Conservation (phyloP, 2,888 invertebrate species). For the Andrena fulva region DNA sequence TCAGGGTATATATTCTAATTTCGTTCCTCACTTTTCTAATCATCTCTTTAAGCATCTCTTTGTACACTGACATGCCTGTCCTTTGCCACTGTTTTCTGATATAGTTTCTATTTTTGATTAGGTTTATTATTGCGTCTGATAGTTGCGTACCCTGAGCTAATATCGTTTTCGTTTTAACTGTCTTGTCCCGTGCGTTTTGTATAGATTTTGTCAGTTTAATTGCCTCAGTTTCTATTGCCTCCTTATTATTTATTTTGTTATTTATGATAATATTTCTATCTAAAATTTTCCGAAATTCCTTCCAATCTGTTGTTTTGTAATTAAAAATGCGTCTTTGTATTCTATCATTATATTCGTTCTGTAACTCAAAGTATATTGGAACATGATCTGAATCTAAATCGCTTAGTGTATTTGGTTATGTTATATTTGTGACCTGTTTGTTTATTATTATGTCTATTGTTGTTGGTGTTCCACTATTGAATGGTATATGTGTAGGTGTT, state of each 20-base stretch:
- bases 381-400: constrained; percentile 69
- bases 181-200: constrained; percentile 13
- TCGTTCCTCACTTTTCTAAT: constrained; percentile 22
- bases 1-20: constrained; percentile 11
- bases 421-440: constrained; percentile 62
- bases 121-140: neutral
- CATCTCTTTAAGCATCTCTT: constrained; percentile 3
- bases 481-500: constrained; percentile 64
- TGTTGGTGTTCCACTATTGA: constrained; percentile 48
- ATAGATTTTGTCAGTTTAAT: constrained; percentile 46
- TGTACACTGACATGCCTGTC: constrained; percentile 9
- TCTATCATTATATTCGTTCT: constrained; percentile 19
- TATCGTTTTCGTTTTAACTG: constrained; percentile 6
- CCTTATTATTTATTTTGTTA: constrained; percentile 11
- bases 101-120: constrained; percentile 38
- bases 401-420: constrained; percentile 10
- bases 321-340: neutral
- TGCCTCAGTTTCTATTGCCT: constrained; percentile 53
- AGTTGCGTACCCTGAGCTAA: constrained; percentile 15
- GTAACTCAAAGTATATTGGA: constrained; percentile 52
- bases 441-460: constrained; percentile 69
- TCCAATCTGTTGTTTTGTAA: constrained; percentile 2
- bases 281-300: constrained; percentile 2
- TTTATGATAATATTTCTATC: constrained; percentile 40
- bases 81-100: constrained; percentile 33